Evolutionary conservation across 2,797 vertebrate genomes (phyloP).

Genomic region (Rhyacichthys aspro): DNA sequence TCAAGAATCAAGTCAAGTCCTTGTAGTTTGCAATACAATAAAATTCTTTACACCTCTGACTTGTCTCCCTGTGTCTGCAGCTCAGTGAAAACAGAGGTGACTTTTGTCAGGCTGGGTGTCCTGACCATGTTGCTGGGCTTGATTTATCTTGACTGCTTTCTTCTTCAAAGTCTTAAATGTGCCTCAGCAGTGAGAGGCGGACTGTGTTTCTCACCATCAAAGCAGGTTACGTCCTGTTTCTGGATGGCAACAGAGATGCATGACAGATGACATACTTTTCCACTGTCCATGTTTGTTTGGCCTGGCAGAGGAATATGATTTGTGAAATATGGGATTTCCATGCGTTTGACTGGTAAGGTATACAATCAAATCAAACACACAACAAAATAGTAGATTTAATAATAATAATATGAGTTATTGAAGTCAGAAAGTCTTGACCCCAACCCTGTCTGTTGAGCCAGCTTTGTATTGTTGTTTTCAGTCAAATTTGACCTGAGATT

Average conservation of each 20-base stretch:
- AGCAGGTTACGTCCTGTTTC: constrained; percentile 50
- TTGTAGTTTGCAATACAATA: constrained; percentile 2
- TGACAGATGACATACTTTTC: constrained; percentile 45
- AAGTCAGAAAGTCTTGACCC: too few relatives aligned
- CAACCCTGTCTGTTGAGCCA: too few relatives aligned
- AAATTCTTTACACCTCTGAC: constrained; percentile 6
- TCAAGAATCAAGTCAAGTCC: neutral
- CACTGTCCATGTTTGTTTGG: constrained; percentile 36
- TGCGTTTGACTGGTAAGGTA: too few relatives aligned
- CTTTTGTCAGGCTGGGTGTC: constrained; percentile 34
- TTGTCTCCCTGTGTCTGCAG: constrained; percentile 10
- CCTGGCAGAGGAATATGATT: neutral
- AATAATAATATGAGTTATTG: too few relatives aligned
- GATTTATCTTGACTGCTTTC: constrained; percentile 45
- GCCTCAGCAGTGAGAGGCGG: constrained; percentile 43
- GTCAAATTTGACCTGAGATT: neutral
- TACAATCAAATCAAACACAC: too few relatives aligned
- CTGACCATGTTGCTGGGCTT: constrained; percentile 10
- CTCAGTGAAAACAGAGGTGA: constrained; percentile 20
- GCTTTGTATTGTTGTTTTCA: too few relatives aligned
- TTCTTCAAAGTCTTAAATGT: constrained; percentile 41
- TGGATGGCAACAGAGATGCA: constrained; percentile 41
- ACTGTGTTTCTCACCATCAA: constrained; percentile 49
- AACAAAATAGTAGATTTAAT: too few relatives aligned
- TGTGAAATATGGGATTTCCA: constrained; percentile 1